Base-by-base conservation (phyloP, 2,888 invertebrate species). In the Ornithoptera alexandrae region DNA sequence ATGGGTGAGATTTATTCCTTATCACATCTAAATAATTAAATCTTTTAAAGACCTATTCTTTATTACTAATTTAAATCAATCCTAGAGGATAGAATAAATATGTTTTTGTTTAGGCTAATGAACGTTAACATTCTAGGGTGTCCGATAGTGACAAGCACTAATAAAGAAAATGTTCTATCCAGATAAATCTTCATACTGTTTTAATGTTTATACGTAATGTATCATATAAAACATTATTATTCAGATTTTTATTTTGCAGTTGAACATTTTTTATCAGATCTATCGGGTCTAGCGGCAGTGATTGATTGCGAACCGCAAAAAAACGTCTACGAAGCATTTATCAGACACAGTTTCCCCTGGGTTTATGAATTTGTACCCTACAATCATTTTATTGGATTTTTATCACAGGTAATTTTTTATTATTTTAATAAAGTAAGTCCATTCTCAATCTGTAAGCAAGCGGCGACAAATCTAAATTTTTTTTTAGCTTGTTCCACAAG, bases 221-320 rank as follows among this genome's bases (percentile, higher is more conserved):
- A 53, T 53, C n/a, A 53, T 53, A 53, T 17, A 18, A n/a, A 59
- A 59, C 15, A 42, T 53, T 53, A 53, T 53, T 53, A 53, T n/a
- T 18, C 53, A 53, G 62, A 64, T 50, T 36, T 62, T 67, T 83
- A n/a, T 50, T 61, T 65, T 85, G 56, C 78, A 88, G 88, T 86
- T 69, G 88, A 88, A 73, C 85, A 88, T 62, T 24, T 76, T 0
- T 72, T 89, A 0, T 77, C 86, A 0, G 79, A 81, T 58, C 17
- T 88, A 6, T 73, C 79, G 3, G 80, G 77, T 0, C 53, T 84
- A 2, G 75, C 84, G 0, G 22, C 72, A 8, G 78, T 79, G 0
- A 57, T 81, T 3, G 84, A 87, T 50, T 87, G 88, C 65, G 68
- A 78, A 0, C 79, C 81, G 1, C 77, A 78, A 0, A 70, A 20